phyloP scores from a whole-genome alignment of 2,797 vertebrate species.

The Halcyon badia region DNA sequence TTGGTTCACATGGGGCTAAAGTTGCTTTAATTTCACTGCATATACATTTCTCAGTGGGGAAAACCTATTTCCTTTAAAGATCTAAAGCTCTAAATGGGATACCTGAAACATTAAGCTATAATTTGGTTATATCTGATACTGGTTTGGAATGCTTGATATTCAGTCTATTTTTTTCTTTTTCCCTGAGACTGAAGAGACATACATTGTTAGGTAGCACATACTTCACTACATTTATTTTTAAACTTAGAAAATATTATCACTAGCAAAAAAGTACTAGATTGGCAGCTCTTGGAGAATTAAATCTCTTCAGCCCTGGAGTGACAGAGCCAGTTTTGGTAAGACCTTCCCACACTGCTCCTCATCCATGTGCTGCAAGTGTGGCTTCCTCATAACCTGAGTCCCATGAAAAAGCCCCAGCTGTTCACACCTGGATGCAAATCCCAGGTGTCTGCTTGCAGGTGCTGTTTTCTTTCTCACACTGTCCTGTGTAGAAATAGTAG shows the following conservation, averaged over 20 bases:
- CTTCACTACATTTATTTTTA: conserved; percentile 62
- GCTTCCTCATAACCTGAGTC: background rate
- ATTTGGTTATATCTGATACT: conserved; percentile 29
- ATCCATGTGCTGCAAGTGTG: background rate
- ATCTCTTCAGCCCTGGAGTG: conserved; percentile 41
- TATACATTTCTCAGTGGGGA: conserved; percentile 59
- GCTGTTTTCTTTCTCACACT: background rate
- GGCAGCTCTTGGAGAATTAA: conserved; percentile 54
- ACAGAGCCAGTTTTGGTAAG: conserved; percentile 44
- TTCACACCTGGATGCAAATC: conserved; percentile 24
- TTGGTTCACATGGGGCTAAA: conserved; percentile 39
- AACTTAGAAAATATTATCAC: conserved; percentile 56
- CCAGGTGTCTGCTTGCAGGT: background rate
- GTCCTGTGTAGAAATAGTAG: background rate
- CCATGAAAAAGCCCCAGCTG: background rate
- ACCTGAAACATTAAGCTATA: conserved; percentile 37
- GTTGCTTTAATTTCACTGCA: conserved; percentile 43
- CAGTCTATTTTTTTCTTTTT: background rate
- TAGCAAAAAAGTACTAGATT: conserved; percentile 45
- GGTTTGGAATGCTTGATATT: background rate
- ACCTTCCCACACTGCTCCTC: conserved; percentile 34
- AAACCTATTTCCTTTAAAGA: conserved; percentile 59
- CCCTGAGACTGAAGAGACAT: background rate
- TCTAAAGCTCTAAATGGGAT: conserved; percentile 50
- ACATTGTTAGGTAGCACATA: conserved; percentile 60